Conservation (phyloP, 2,113 vertebrate species). For the Rhinopomastus cyanomelas region DNA sequence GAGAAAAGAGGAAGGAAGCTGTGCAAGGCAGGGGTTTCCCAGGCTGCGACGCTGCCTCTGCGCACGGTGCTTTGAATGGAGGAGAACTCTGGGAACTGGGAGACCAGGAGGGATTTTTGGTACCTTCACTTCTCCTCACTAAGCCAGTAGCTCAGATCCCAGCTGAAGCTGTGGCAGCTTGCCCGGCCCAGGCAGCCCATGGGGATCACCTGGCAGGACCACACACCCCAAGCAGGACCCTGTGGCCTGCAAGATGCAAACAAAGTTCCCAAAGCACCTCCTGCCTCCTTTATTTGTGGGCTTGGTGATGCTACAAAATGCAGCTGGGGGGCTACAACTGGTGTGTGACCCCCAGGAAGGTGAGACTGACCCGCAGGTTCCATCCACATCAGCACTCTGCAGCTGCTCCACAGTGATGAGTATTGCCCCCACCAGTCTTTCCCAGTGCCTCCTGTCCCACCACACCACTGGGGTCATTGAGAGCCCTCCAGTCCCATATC, state of each 20-base stretch:
- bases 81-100: conserved; percentile 31
- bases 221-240: rapidly evolving
- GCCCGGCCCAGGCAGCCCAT: rapidly evolving
- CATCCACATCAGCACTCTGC: rapidly evolving
- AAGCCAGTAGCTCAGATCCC: background rate
- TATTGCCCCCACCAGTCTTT: background rate
- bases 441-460: background rate
- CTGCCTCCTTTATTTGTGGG: background rate
- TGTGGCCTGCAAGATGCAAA: rapidly evolving
- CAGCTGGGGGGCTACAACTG: background rate
- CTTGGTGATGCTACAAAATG: background rate
- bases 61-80: conserved; percentile 39
- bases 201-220: background rate
- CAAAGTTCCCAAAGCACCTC: rapidly evolving
- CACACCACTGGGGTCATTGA: rapidly evolving
- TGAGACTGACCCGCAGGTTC: background rate
- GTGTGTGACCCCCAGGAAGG: rapidly evolving
- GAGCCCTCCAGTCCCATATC: background rate
- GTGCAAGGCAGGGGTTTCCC: conserved; percentile 57
- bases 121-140: background rate
- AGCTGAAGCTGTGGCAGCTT: background rate
- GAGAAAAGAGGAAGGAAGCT: conserved; percentile 59
- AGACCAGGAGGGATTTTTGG: conserved; percentile 4
- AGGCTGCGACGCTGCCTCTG: background rate
- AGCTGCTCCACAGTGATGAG: background rate